phyloP scores from a whole-genome alignment of 2,113 vertebrate species.

The Columbina picui region DNA sequence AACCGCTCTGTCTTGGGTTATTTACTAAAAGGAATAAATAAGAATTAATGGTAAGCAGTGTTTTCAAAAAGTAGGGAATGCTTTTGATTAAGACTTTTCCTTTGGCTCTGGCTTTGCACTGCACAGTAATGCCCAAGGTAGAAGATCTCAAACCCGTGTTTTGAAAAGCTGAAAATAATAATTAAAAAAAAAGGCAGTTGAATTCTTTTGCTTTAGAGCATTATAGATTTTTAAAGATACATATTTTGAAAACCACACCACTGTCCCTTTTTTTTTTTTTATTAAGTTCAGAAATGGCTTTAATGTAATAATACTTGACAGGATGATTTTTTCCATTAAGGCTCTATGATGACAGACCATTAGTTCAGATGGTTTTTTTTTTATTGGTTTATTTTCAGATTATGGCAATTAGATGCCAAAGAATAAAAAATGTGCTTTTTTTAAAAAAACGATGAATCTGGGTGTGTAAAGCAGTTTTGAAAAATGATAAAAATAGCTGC shows the following conservation, averaged over 20 bases:
- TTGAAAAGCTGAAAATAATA: not conserved
- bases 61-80: not conserved
- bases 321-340: not conserved
- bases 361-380: not conserved
- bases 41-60: not conserved
- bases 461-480: not conserved
- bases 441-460: not conserved
- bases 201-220: not conserved
- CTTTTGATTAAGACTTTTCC: not conserved
- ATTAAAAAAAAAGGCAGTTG: not conserved
- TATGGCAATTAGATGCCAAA: not conserved
- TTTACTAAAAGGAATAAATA: not conserved
- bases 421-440: not conserved
- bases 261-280: not conserved
- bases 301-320: not conserved
- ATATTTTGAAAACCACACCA: not conserved
- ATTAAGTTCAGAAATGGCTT: not conserved
- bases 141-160: not conserved
- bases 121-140: accelerated
- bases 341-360: not conserved
- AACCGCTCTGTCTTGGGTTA: not conserved
- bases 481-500: not conserved
- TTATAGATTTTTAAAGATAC: not conserved
- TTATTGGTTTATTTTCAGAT: slow-evolving; percentile 24
- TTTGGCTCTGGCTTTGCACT: not conserved